Evolutionary conservation across 2,888 invertebrate genomes (phyloP), one percentile per base, ranked within the genome.

Genomic region (Oegoconia quadripuncta): DNA sequence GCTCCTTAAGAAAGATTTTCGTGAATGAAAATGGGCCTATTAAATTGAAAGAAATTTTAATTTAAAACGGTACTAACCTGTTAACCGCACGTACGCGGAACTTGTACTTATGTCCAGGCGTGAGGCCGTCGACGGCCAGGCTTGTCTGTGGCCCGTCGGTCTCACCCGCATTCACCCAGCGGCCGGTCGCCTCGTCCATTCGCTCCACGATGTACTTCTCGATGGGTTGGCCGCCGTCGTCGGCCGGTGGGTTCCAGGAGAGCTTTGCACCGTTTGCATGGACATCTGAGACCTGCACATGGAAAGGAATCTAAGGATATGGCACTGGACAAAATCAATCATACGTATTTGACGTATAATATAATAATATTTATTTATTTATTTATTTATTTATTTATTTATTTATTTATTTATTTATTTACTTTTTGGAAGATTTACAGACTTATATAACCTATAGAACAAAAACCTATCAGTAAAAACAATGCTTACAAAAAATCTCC

Each of bases 81-180:
- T 99, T 99, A 38, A 97, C 97, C 16, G 98, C 98, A 41, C 95
- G 91, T 0, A 99, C 98, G 39, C 99, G 89, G 90, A 99, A 99
- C 87, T 98, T 98, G 88, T 99, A 99, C 74, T 97, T 97, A 66
- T 98, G 97, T 51, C 97, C 97, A 0, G 97, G 97, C 26, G 91
- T 92, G 1, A 99, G 88, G 0, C 96, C 96, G 37, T 96, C 96
- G 0, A 98, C 91, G 2, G 93, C 89, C 1, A 96, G 70, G 33
- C 81, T 90, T 8, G 97, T 97, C 45, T 89, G 87, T 0, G 95
- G 94, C 0, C 97, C 96, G 64, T 93, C 93, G 2, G 97, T 97
- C 84, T 98, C 97, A 1, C 97, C 97, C 15, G 96, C 96, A 39
- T 93, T 95, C 16, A 96, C 94, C 97, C 98, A 98, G 25, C 97